Conservation (phyloP, 2,888 invertebrate genomes). For the Plutella xylostella region DNA sequence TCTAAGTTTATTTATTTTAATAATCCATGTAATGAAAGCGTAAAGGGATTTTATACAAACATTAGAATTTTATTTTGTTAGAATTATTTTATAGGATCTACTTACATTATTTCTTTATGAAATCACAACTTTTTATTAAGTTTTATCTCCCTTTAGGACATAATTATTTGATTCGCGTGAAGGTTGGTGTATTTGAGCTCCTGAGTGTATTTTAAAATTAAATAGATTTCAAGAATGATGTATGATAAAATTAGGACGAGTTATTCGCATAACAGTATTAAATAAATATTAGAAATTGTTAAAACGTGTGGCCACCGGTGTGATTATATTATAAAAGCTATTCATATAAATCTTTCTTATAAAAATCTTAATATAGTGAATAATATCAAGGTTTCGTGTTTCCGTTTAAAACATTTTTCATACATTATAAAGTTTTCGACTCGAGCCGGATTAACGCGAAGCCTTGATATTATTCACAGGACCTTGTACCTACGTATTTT, state of each 20-base stretch:
- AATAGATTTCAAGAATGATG: constrained; percentile 18
- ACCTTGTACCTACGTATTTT: too few species aligned
- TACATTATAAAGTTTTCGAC: too few species aligned
- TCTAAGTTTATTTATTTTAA: constrained; percentile 43
- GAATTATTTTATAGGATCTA: too few species aligned
- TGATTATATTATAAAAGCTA: constrained; percentile 5
- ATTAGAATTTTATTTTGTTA: too few species aligned
- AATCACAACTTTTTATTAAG: constrained; percentile 16
- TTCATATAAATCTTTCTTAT: not conserved
- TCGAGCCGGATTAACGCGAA: too few species aligned
- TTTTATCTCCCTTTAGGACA: constrained; percentile 9
- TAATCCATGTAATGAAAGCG: too few species aligned
- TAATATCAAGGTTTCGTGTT: too few species aligned
- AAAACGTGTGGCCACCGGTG: constrained; percentile 12
- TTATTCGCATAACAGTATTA: constrained; percentile 45
- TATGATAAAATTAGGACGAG: constrained; percentile 14
- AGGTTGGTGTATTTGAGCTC: constrained; percentile 13
- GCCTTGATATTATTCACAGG: too few species aligned
- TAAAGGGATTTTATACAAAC: too few species aligned
- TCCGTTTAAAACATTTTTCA: too few species aligned
- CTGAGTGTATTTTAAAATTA: constrained; percentile 17
- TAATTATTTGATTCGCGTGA: constrained; percentile 10
- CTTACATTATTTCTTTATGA: constrained; percentile 53
- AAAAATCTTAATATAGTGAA: not conserved
- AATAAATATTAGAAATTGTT: constrained; percentile 32